Conservation (phyloP, 2,888 invertebrate species). For the Apotomis turbidana region DNA sequence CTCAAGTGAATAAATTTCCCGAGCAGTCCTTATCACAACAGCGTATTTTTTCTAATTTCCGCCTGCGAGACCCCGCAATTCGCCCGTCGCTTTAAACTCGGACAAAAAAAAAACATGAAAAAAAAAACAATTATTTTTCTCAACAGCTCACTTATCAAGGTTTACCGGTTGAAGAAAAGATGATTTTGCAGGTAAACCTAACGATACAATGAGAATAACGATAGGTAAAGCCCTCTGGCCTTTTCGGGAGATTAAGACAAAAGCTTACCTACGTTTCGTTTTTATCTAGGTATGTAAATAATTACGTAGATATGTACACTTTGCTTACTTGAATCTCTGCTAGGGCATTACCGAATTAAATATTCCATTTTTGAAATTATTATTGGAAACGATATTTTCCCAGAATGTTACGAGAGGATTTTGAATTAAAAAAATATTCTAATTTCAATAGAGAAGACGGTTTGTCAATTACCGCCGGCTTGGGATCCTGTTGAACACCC, state of each 20-base stretch:
- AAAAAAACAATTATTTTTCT: conserved; percentile 16
- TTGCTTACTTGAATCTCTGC: neutral
- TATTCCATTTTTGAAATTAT: no score
- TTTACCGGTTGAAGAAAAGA: conserved; percentile 14
- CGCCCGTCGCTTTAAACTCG: conserved; percentile 3
- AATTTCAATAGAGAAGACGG: no score
- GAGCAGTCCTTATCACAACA: conserved; percentile 4
- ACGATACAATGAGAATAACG: conserved; percentile 17
- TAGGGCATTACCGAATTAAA: no score
- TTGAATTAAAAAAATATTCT: no score
- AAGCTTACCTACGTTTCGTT: neutral
- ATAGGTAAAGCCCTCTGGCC: neutral
- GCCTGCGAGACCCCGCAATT: neutral
- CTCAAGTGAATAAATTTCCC: neutral
- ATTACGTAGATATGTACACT: neutral
- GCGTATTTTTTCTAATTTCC: conserved; percentile 14
- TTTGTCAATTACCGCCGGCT: no score
- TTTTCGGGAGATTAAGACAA: no score
- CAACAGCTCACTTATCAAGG: conserved; percentile 4
- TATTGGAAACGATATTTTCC: no score
- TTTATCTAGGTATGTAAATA: neutral
- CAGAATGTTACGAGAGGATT: no score
- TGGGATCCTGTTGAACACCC: no score
- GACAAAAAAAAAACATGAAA: conserved; percentile 26
- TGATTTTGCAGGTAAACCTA: conserved; percentile 12